Evolutionary conservation across 35 echinoderm and acorn worm genomes (phyloP).

Genomic region (Anneissia japonica): DNA sequence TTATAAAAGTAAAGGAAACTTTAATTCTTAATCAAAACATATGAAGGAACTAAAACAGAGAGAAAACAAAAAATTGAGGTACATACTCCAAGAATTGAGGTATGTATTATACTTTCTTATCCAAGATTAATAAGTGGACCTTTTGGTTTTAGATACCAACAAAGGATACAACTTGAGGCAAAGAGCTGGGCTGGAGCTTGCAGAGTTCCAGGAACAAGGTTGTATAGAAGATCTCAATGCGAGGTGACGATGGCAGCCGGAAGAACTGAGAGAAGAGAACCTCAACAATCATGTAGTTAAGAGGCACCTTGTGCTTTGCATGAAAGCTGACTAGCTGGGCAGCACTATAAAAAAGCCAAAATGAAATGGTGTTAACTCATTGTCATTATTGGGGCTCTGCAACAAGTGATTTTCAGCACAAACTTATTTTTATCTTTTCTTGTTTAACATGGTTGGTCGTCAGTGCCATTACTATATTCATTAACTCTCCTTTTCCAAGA

Average conservation of each 20-base stretch:
- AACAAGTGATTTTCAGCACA: too few relatives aligned
- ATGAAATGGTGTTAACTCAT: too few relatives aligned
- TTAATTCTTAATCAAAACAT: background rate
- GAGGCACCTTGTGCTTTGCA: slow-evolving; percentile 71
- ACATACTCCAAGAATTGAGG: too few relatives aligned
- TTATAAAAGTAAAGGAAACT: background rate
- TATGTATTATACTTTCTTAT: background rate
- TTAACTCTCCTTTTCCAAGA: too few relatives aligned
- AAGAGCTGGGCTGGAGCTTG: slow-evolving; percentile 80
- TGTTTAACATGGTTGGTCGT: too few relatives aligned
- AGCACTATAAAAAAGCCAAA: slow-evolving; percentile 56
- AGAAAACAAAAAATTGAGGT: too few relatives aligned
- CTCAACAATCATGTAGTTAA: slow-evolving; percentile 92
- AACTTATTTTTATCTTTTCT: too few relatives aligned
- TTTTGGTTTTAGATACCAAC: background rate
- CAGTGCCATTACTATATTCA: too few relatives aligned
- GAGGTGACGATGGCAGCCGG: slow-evolving; percentile 41
- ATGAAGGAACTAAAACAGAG: background rate
- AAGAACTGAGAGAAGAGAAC: slow-evolving; percentile 77
- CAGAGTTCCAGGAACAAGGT: slow-evolving; percentile 78
- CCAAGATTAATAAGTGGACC: background rate
- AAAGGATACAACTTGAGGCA: slow-evolving; percentile 98
- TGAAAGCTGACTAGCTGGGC: slow-evolving; percentile 86
- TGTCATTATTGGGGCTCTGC: too few relatives aligned
- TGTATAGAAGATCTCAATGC: slow-evolving; percentile 61